Percentiles rank a stretch among this genome's conserved stretches.
Evolutionary conservation across 1,140 invertebrate genomes (phyloP).

Genomic region (Sarcophaga bullata): DNA sequence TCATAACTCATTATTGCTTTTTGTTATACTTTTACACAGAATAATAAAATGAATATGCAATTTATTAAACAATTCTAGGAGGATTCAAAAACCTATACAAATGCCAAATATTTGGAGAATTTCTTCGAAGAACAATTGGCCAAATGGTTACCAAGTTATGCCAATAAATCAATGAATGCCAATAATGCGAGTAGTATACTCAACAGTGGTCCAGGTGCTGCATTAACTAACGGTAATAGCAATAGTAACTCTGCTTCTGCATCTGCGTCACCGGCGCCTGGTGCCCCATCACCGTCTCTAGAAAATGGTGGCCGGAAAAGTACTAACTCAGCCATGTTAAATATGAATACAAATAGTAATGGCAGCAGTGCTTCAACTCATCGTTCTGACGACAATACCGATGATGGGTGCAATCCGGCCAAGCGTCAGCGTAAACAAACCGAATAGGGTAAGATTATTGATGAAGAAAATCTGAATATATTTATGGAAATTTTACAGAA

Average conservation of each 20-base stretch:
- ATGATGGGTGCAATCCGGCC: slow-evolving; percentile 56
- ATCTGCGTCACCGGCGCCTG: slow-evolving; percentile 42
- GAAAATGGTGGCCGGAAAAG: slow-evolving; percentile 31
- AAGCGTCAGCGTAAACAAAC: slow-evolving; percentile 54
- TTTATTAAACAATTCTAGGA: slow-evolving; percentile 69
- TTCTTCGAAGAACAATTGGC: slow-evolving; percentile 85
- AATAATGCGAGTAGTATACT: slow-evolving; percentile 36
- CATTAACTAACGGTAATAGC: slow-evolving; percentile 23
- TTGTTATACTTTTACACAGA: no score
- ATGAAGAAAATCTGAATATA: slow-evolving; percentile 38
- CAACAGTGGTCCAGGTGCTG: slow-evolving; percentile 10
- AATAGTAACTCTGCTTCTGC: slow-evolving; percentile 44
- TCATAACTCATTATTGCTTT: no score
- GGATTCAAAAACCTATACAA: slow-evolving; percentile 83
- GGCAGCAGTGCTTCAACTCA: slow-evolving; percentile 54
- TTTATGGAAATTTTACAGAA: slow-evolving; percentile 39
- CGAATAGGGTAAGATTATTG: slow-evolving; percentile 60
- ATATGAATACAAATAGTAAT: slow-evolving; percentile 46
- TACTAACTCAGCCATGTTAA: slow-evolving; percentile 12
- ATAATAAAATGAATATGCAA: no score
- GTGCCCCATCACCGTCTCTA: slow-evolving; percentile 20
- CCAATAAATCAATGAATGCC: slow-evolving; percentile 52
- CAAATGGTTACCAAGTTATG: slow-evolving; percentile 83
- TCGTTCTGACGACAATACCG: slow-evolving; percentile 47
- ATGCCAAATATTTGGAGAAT: slow-evolving; percentile 85